These are phyloP conservation scores for Hetaerina titia DNA, from an alignment of 2,888 invertebrate species.

Conservation along the genomic window DNA sequence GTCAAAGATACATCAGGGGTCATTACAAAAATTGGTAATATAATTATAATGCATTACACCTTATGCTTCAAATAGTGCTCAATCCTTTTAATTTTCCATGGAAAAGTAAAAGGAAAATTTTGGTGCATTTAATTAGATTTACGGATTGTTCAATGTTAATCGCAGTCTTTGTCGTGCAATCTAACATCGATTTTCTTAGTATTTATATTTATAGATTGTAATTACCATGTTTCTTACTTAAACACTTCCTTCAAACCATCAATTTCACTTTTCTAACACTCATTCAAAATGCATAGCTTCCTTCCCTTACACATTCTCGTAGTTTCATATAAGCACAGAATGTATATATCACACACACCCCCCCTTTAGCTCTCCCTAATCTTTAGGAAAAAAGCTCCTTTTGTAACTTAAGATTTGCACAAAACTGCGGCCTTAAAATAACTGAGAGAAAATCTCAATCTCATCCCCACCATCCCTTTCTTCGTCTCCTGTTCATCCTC, in stretches of 20 bases:
- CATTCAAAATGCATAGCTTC: background rate
- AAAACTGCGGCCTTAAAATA: background rate
- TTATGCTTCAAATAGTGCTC: background rate
- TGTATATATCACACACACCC: constrained; percentile 6
- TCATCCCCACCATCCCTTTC: background rate
- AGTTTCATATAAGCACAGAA: background rate
- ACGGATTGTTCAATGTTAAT: background rate
- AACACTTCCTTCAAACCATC: background rate
- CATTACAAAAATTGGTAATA: no score
- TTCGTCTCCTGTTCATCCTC: background rate
- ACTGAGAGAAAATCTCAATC: background rate
- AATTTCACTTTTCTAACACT: background rate
- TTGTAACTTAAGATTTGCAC: background rate
- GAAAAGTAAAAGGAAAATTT: no score
- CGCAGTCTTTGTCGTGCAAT: background rate
- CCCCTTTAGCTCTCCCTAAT: constrained; percentile 11
- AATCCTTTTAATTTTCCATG: background rate
- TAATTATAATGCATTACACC: no score
- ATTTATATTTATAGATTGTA: background rate
- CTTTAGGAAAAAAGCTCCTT: background rate
- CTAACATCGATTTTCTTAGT: background rate
- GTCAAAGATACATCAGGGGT: no score
- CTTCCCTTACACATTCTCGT: background rate
- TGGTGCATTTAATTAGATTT: no score
- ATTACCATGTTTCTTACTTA: background rate